Evolutionary conservation across 2,113 vertebrate genomes (phyloP).

Genomic region (Phyllopteryx taeniolatus): DNA sequence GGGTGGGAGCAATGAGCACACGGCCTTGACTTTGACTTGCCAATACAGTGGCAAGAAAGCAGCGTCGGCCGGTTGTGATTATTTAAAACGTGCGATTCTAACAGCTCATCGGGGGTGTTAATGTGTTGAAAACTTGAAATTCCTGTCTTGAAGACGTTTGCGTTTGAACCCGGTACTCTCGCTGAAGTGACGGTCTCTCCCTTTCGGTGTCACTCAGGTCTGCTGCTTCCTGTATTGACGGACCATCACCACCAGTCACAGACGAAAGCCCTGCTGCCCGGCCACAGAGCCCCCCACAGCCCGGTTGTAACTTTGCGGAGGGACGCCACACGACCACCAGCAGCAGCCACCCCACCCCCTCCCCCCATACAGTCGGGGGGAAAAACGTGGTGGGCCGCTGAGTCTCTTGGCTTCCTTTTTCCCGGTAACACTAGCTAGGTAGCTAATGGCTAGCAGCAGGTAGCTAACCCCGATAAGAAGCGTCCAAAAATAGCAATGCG

Average conservation of each 20-base stretch:
- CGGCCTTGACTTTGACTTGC: background rate
- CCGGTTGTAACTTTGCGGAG: background rate
- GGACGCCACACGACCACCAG: constrained; percentile 9
- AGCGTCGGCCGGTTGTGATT: background rate
- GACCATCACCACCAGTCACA: constrained; percentile 29
- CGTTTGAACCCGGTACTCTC: background rate
- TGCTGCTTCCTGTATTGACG: constrained; percentile 66
- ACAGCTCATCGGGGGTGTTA: background rate
- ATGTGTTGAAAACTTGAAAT: background rate
- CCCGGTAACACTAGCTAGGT: constrained; percentile 5
- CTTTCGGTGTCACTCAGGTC: constrained; percentile 50
- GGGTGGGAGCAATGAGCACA: background rate
- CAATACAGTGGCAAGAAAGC: background rate
- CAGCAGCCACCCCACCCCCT: background rate
- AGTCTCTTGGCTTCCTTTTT: constrained; percentile 6
- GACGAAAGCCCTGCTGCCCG: constrained; percentile 2
- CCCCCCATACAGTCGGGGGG: constrained; percentile 1
- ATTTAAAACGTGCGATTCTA: background rate
- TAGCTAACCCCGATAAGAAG: background rate
- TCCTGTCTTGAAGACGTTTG: background rate
- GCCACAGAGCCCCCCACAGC: background rate
- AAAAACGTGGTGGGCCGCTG: constrained; percentile 6
- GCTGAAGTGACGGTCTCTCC: constrained; percentile 38
- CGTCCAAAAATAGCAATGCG: background rate
- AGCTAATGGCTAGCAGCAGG: constrained; percentile 9